phyloP scores from a whole-genome alignment of 2,113 vertebrate species.

The Colistium nudipinnis region DNA sequence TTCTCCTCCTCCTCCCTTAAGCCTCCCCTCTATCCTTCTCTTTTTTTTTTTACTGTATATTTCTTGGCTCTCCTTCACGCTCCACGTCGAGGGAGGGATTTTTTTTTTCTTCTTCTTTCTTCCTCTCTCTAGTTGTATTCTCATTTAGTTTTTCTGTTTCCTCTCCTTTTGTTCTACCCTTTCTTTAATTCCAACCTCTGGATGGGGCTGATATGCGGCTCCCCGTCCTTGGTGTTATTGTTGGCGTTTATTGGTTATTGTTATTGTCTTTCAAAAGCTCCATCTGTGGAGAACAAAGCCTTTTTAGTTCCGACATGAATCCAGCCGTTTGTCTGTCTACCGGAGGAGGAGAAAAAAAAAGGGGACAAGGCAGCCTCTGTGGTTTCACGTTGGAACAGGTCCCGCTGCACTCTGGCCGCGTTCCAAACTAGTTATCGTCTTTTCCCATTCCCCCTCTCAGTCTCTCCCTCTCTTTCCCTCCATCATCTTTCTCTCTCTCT shows the following conservation, averaged over 20 bases:
- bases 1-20: not conserved
- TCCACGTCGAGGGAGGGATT: slow-evolving; percentile 29
- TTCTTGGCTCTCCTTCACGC: slow-evolving; percentile 36
- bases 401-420: slow-evolving; percentile 64
- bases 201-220: slow-evolving; percentile 75
- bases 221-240: slow-evolving; percentile 67
- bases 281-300: slow-evolving; percentile 78
- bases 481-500: slow-evolving; percentile 70
- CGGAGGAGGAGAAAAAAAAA: slow-evolving; percentile 55
- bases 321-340: slow-evolving; percentile 71
- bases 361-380: slow-evolving; percentile 74
- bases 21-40: not conserved
- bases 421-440: slow-evolving; percentile 74
- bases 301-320: slow-evolving; percentile 80
- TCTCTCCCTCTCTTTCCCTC: slow-evolving; percentile 65
- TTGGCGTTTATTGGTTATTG: slow-evolving; percentile 78
- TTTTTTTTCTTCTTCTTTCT: slow-evolving; percentile 15
- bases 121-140: slow-evolving; percentile 40
- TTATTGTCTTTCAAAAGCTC: slow-evolving; percentile 79
- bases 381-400: slow-evolving; percentile 69
- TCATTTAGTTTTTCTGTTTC: slow-evolving; percentile 70
- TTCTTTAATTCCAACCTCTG: slow-evolving; percentile 76
- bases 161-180: slow-evolving; percentile 58
- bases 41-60: slow-evolving; percentile 36
- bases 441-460: slow-evolving; percentile 57